phyloP scores from a whole-genome alignment of 1,140 invertebrate genomes.

The Drosophila subobscura region DNA sequence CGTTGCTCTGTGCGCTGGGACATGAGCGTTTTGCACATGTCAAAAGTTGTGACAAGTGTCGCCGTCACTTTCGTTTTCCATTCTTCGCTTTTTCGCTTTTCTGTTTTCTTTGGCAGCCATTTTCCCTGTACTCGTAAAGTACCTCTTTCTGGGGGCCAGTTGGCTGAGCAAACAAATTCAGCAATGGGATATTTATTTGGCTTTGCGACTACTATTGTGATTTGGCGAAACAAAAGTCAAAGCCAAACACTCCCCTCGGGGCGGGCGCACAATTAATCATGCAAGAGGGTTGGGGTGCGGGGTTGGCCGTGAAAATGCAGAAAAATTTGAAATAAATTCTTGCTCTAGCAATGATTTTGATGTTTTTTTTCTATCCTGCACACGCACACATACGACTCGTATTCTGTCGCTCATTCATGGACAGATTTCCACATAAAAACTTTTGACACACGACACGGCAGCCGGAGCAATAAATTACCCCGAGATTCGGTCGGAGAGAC shows the following conservation, averaged over 20 bases:
- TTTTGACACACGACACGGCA: slow-evolving; percentile 80
- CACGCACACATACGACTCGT: slow-evolving; percentile 23
- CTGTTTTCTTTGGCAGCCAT: slow-evolving; percentile 41
- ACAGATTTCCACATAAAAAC: slow-evolving; percentile 78
- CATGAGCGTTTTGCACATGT: slow-evolving; percentile 62
- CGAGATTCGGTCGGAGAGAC: slow-evolving; percentile 34
- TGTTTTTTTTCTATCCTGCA: slow-evolving; percentile 52
- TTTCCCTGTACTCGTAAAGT: slow-evolving; percentile 50
- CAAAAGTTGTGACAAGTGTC: slow-evolving; percentile 74
- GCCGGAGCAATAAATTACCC: slow-evolving; percentile 75
- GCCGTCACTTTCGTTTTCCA: slow-evolving; percentile 27
- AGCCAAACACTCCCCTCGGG: slow-evolving; percentile 53
- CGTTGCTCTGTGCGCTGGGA: slow-evolving; percentile 36
- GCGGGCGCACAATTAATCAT: slow-evolving; percentile 68
- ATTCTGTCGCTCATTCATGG: slow-evolving; percentile 70
- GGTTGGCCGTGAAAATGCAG: slow-evolving; percentile 62
- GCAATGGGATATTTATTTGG: slow-evolving; percentile 47
- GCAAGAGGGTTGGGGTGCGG: slow-evolving; percentile 26
- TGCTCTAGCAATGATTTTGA: slow-evolving; percentile 66
- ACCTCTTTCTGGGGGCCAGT: background rate
- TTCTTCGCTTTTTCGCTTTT: slow-evolving; percentile 11
- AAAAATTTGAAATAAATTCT: slow-evolving; percentile 68
- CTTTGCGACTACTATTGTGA: slow-evolving; percentile 52
- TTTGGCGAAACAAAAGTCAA: slow-evolving; percentile 67
- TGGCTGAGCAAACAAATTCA: slow-evolving; percentile 49